Conservation (phyloP, 2,113 vertebrate species). For the Dasypus novemcinctus region DNA sequence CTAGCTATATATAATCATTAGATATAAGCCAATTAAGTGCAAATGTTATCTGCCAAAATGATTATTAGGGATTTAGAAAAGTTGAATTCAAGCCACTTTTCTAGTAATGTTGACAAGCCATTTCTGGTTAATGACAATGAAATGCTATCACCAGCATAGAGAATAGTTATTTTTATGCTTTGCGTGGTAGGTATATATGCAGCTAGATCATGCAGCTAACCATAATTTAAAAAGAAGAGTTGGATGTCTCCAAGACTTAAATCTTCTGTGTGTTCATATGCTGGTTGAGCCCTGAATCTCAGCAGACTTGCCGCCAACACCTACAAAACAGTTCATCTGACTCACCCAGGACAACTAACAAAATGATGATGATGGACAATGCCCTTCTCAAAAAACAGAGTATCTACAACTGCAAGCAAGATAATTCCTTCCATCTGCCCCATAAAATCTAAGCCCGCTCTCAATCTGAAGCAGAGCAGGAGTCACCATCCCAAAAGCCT, state of each 20-base stretch:
- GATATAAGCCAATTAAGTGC: slow-evolving; percentile 48
- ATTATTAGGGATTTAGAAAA: slow-evolving; percentile 51
- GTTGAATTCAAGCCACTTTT: slow-evolving; percentile 27
- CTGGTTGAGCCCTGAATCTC: too few species aligned
- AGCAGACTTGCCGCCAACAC: too few species aligned
- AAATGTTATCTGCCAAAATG: slow-evolving; percentile 50
- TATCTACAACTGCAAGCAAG: too few species aligned
- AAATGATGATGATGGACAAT: too few species aligned
- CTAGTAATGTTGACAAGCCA: slow-evolving; percentile 10
- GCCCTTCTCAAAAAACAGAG: too few species aligned
- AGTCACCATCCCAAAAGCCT: too few species aligned
- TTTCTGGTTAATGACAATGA: slow-evolving; percentile 62
- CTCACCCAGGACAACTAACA: too few species aligned
- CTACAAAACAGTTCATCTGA: too few species aligned
- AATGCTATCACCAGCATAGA: slow-evolving; percentile 50
- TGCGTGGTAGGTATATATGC: slow-evolving; percentile 33
- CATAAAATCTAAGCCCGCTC: too few species aligned
- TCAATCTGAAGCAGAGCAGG: too few species aligned
- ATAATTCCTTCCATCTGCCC: too few species aligned
- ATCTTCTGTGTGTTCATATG: too few species aligned
- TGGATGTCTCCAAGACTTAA: neutral
- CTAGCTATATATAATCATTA: slow-evolving; percentile 11
- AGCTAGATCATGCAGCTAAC: slow-evolving; percentile 45
- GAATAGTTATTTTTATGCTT: slow-evolving; percentile 65
- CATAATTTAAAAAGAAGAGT: slow-evolving; percentile 44